Base-by-base conservation (phyloP, 2,888 invertebrate species). In the Aproaerema taeniolella region DNA sequence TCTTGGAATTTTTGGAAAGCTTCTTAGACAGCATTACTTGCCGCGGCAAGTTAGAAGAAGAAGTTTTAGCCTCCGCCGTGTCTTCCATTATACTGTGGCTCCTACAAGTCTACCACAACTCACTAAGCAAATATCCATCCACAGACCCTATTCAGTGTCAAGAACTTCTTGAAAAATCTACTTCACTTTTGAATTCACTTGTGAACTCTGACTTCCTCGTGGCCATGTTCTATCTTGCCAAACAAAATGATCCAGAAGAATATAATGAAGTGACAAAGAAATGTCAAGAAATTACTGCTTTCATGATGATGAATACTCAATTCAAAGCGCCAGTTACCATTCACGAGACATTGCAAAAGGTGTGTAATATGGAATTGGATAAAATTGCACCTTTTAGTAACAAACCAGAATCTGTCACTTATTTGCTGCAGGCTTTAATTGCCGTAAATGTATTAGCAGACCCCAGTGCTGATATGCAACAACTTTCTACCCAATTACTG, bases 1-100 rank as follows among this genome's bases (percentile, higher is more conserved):
- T 98, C 3, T 73, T 98, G 38, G 96, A 96, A 56, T 94, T 98
- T 61, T 77, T 97, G 17, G 93, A 95, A 66, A 91, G 91, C 31
- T 89, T 90, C 30, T 77, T 90, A 31, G 89, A 89, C 54, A 89
- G 88, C 26, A 85, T 90, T 9, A 90, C 90, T 3, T 93, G 90
- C 58, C 89, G 94, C 46, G 93, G 93, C 1, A 96, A 96, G 77
- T 91, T 95, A 40, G 97, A 97, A 66, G 96, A 97, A 72, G 92
- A 94, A 53, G 89, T 95, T 10, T 75, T 95, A n/a, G 93, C 96
- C 0, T 91, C 91, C 39, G 91, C 95, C 1, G 89, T 97, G n/a
- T 88, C 96, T 10, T 92, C 94, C 0, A 89, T 95, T 29, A 92
- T 93, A 1, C 85, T 92, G 53, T 96, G 96, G 96, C 80, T 96